These are phyloP conservation scores for Lutjanus erythropterus DNA, from an alignment of 2,113 vertebrate species.

Conservation along the genomic window DNA sequence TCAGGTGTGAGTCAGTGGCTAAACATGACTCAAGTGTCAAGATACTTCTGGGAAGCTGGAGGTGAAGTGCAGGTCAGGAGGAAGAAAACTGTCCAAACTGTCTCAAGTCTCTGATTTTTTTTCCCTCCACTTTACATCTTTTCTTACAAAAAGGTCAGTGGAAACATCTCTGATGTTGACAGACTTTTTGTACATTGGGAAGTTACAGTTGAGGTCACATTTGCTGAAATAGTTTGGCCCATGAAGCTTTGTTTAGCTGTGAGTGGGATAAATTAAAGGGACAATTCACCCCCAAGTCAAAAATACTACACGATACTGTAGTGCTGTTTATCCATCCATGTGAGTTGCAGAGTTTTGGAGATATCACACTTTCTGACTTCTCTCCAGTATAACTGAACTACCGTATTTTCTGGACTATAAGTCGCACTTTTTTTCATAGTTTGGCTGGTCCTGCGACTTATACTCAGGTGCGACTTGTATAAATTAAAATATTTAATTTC, in stretches of 20 bases:
- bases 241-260: not conserved
- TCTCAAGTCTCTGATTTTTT: conserved; percentile 20
- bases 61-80: conserved; percentile 53
- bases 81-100: not conserved
- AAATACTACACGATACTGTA: no score
- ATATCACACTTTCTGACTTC: no score
- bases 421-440: no score
- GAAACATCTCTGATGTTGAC: not conserved
- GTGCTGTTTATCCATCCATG: no score
- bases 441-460: no score
- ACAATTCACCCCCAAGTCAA: no score
- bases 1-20: conserved; percentile 49
- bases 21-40: conserved; percentile 56
- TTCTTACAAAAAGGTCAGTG: conserved; percentile 8
- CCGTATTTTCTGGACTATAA: no score
- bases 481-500: no score
- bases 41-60: conserved; percentile 22
- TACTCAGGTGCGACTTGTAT: no score
- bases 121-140: conserved; percentile 29
- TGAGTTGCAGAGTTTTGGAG: no score
- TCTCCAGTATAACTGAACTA: no score
- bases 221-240: not conserved
- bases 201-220: not conserved
- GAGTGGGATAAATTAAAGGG: not conserved
- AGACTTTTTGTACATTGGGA: not conserved